Evolutionary conservation across 2,113 vertebrate genomes (phyloP), one percentile per base, ranked within the genome.

Genomic region (Polyodon spathula): DNA sequence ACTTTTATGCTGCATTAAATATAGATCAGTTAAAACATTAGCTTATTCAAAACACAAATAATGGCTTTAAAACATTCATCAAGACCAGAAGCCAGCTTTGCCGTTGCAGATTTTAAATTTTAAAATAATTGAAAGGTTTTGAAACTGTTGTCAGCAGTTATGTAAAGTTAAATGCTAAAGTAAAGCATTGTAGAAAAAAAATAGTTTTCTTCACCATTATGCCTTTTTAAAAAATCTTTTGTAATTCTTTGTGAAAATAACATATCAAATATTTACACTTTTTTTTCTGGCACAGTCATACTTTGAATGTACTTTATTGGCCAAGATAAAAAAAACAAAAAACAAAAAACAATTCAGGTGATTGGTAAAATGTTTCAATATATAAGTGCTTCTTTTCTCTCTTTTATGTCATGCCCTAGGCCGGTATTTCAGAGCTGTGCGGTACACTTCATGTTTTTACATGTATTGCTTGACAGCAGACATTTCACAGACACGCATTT

Each of bases 331-430:
- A 77, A 72, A 80, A 2, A 27, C 1, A 27, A 27, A 79, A 80
- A 76, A 77, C 71, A 80, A 2, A 27, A 27, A 27, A 27, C 27
- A 77, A 81, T 71, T 73, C 80, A 81, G 80, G 85, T 81, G 81
- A 86, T 82, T 80, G 79, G 74, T 78, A 63, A 79, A 78, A 84
- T 81, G 75, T 84, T 78, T 79, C 64, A 77, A 83, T 76, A 71
- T 70, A 82, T 76, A 66, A 73, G 72, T 79, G 80, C 42, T 62
- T 70, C 78, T 67, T 70, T 69, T 71, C 68, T 72, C 68, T 68
- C 63, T 60, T 75, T 61, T 40, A 63, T 69, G 59, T 64, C 70
- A 62, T 6, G 78, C 81, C 76, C 71, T 61, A 66, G 78, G 82
- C 80, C 58, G 63, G 56, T n/a, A 50, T 50, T 50, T 50, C 48